These are phyloP conservation scores for Plebejus anna DNA, from an alignment of 2,888 invertebrate species.

Conservation along the genomic window DNA sequence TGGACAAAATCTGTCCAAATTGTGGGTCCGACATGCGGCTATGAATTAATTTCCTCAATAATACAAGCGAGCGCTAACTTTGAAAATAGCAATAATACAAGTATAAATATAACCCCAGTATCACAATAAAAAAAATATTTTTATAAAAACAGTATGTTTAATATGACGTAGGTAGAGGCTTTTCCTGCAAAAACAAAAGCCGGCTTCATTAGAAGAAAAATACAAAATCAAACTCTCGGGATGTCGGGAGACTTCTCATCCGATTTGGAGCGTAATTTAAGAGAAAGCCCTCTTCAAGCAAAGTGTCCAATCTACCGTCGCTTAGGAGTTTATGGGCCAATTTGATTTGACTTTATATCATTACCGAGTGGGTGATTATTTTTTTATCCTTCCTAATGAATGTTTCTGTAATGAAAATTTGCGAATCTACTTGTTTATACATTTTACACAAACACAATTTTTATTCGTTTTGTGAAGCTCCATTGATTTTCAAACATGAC, in stretches of 20 bases:
- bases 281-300: conserved; percentile 35
- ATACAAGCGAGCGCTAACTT: too few species aligned
- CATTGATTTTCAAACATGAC: too few species aligned
- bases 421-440: neutral
- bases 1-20: too few species aligned
- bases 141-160: neutral
- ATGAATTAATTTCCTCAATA: too few species aligned
- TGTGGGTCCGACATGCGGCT: too few species aligned
- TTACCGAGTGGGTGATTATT: conserved; percentile 24
- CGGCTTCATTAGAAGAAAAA: conserved; percentile 27
- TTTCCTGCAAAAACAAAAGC: conserved; percentile 21
- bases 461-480: too few species aligned
- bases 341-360: conserved; percentile 32
- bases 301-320: conserved; percentile 35
- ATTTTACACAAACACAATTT: neutral
- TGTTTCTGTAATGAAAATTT: neutral
- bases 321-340: conserved; percentile 35
- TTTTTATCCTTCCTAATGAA: neutral
- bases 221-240: conserved; percentile 21
- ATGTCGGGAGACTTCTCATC: conserved; percentile 23
- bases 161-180: conserved; percentile 3
- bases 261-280: conserved; percentile 37
- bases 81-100: too few species aligned
- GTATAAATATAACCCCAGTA: neutral
- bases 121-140: neutral